A percentile compares a stretch with the other conserved stretches of the same genome.
These are phyloP conservation scores for Aspidapion aeneum DNA, from an alignment of 2,888 invertebrate species.

Conservation along the genomic window DNA sequence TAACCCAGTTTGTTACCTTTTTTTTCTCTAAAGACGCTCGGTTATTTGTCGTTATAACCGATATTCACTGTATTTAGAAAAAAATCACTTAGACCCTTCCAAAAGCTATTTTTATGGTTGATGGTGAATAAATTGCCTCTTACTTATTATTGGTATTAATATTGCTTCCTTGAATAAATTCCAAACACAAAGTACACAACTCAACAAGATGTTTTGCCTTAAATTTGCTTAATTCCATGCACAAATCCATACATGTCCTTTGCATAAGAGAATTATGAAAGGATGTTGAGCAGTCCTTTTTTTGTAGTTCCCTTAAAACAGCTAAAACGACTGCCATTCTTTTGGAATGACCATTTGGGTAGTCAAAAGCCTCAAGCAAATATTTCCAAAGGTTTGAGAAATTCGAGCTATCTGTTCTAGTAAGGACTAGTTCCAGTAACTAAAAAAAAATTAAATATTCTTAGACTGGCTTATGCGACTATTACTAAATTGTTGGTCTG, in stretches of 20 bases:
- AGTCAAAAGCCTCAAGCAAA: conserved; percentile 39
- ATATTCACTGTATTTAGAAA: no score
- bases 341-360: conserved; percentile 35
- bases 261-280: conserved; percentile 51
- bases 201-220: conserved; percentile 52
- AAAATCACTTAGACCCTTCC: no score
- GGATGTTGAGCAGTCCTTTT: conserved; percentile 33
- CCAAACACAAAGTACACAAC: conserved; percentile 55
- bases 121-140: no score
- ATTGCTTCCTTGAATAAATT: conserved; percentile 52
- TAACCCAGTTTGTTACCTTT: no score
- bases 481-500: no score
- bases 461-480: background rate
- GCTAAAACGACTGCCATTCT: conserved; percentile 34
- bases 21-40: no score
- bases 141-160: conserved; percentile 50
- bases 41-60: no score
- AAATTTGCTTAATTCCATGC: conserved; percentile 51
- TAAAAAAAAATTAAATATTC: conserved; percentile 24
- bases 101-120: no score
- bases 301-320: conserved; percentile 39
- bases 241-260: conserved; percentile 40
- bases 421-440: conserved; percentile 33
- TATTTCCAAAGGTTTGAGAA: conserved; percentile 41
- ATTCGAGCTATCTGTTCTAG: conserved; percentile 30